Base-by-base conservation (phyloP, 2,797 vertebrate species). In the Coranthus polyacanthus region DNA sequence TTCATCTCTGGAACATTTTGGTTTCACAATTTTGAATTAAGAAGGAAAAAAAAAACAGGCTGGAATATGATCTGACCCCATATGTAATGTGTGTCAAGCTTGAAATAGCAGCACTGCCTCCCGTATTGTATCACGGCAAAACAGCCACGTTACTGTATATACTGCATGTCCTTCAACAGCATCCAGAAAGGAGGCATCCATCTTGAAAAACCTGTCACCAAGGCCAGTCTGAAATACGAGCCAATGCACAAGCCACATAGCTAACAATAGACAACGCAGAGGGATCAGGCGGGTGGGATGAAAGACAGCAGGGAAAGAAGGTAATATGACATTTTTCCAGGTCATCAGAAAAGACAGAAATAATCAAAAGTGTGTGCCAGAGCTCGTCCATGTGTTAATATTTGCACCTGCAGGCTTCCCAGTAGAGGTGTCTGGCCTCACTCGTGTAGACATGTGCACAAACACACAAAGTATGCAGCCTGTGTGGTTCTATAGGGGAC, bases 181-280 rank as follows among this genome's bases (percentile, higher is more conserved):
- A 11, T 34, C 51, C 65, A 71, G 69, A 75, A 78, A 65, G 46
- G 21, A 15, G 67, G 38, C 37, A 65, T n/a, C 49, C 59, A 78
- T 83, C 36, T 66, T 38, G n/a, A 47, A 46, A 79, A 60, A 42
- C 52, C 18, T 36, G 59, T 71, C 61, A 68, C 65, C 52, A 52
- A 75, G 71, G 71, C 57, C 62, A 42, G 7, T 26, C 15, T 65
- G 67, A 84, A 77, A 81, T 71, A 82, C 12, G 20, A 83, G 34
- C 47, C 24, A 6, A 12, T 26, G 45, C 61, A 42, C 42, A 51
- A 53, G 59, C 53, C 12, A 12, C 46, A 46, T 54, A 34, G 24
- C 54, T 54, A 78, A 86, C 60, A 71, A 72, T 17, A 70, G 73
- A 72, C 57, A 57, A 38, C 9, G 58, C 1, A 12, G 37, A 22